Evolutionary conservation across 2,113 vertebrate species (phyloP).

Genomic region (Triplophysa rosa): DNA sequence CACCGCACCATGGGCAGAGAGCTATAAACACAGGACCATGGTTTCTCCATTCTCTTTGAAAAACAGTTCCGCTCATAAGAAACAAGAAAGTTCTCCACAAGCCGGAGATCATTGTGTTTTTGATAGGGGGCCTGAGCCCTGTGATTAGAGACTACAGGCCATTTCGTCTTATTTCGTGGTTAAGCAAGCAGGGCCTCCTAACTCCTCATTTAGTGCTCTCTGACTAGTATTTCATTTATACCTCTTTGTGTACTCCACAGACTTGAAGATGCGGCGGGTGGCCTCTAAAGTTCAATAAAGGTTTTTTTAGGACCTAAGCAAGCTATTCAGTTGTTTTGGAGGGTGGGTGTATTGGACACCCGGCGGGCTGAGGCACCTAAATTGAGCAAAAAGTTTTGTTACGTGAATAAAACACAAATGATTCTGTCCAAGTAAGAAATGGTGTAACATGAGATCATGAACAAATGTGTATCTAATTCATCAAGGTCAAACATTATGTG

Average conservation of each 20-base stretch:
- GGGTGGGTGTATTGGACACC: slow-evolving; percentile 14
- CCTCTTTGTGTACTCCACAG: background rate
- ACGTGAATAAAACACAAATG: background rate
- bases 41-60: background rate
- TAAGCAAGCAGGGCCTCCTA: background rate
- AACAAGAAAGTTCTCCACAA: slow-evolving; percentile 16
- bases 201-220: slow-evolving; percentile 17
- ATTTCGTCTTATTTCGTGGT: slow-evolving; percentile 19
- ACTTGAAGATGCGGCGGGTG: background rate
- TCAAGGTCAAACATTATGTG: slow-evolving; percentile 7
- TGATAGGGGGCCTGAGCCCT: slow-evolving; percentile 19
- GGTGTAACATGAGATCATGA: slow-evolving; percentile 14
- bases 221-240: background rate
- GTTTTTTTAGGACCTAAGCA: slow-evolving; percentile 33
- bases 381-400: background rate
- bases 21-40: slow-evolving; percentile 37
- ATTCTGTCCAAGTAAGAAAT: slow-evolving; percentile 2
- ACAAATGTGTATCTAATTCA: slow-evolving; percentile 33
- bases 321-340: slow-evolving; percentile 44
- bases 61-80: background rate
- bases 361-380: background rate
- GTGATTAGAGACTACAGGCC: slow-evolving; percentile 32
- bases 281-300: background rate
- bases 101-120: slow-evolving; percentile 6
- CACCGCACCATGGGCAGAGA: background rate